Conservation (phyloP, 1,140 invertebrate species). For the Lepidurus arcticus region DNA sequence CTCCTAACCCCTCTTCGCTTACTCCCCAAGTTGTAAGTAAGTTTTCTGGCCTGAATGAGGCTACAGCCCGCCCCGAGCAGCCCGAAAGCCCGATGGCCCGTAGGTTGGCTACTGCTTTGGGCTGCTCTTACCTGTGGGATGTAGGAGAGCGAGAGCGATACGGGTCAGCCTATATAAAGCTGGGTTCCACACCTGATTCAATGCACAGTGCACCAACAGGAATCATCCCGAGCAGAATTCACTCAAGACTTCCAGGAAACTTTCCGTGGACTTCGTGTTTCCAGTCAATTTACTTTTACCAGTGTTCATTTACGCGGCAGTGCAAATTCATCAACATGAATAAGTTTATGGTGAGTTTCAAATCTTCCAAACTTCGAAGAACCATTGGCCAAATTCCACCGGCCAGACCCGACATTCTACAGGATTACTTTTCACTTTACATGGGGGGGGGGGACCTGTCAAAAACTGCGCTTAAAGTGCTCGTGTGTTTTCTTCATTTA, state of each 20-base stretch:
- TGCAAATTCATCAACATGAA: slow-evolving; percentile 7
- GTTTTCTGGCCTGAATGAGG: slow-evolving; percentile 21
- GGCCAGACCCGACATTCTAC: background rate
- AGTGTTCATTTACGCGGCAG: slow-evolving; percentile 9
- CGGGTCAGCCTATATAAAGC: slow-evolving; percentile 21
- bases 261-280: background rate
- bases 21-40: background rate
- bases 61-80: slow-evolving; percentile 12
- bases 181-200: slow-evolving; percentile 10
- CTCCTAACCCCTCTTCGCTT: background rate
- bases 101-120: slow-evolving; percentile 5
- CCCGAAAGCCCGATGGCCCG: slow-evolving; percentile 12
- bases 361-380: background rate
- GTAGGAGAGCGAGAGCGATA: slow-evolving; percentile 3
- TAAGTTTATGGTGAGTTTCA: slow-evolving; percentile 15
- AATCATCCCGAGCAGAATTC: slow-evolving; percentile 14
- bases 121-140: slow-evolving; percentile 13
- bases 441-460: background rate
- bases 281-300: slow-evolving; percentile 5
- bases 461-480: background rate
- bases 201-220: slow-evolving; percentile 7
- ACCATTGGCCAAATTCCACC: background rate
- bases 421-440: slow-evolving; percentile 1
- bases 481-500: background rate
- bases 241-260: background rate